Percentiles rank a stretch among this genome's conserved stretches.
Evolutionary conservation across 2,113 vertebrate species (phyloP).

Genomic region (Ondatra zibethicus): DNA sequence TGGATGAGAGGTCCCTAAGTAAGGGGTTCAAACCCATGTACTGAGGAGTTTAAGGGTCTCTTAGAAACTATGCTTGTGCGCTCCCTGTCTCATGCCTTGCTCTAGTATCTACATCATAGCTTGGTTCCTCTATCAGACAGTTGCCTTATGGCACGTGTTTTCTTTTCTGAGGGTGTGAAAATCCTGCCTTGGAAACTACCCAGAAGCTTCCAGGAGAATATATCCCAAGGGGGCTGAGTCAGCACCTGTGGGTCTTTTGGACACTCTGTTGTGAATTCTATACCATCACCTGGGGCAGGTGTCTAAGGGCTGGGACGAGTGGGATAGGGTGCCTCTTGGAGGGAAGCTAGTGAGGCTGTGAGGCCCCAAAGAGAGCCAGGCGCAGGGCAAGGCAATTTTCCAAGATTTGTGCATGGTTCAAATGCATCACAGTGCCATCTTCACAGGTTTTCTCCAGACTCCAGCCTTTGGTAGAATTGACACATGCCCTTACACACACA

Average conservation of each 20-base stretch:
- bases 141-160: background rate
- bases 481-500: background rate
- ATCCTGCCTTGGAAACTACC: background rate
- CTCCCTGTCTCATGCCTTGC: background rate
- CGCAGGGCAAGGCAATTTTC: background rate
- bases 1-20: background rate
- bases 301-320: background rate
- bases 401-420: background rate
- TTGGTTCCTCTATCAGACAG: background rate
- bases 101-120: background rate
- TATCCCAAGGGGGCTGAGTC: background rate
- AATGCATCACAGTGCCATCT: background rate
- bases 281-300: background rate
- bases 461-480: background rate
- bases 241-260: background rate
- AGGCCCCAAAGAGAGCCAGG: background rate
- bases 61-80: background rate
- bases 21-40: background rate
- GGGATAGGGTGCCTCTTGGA: background rate
- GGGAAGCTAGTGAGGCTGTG: background rate
- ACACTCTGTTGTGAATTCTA: background rate
- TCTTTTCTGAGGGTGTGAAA: conserved; percentile 32
- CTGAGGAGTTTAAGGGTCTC: background rate
- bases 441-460: background rate
- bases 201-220: background rate